Evolutionary conservation across 2,888 invertebrate species (phyloP), one percentile per base, ranked within the genome.

Genomic region (Agonopterix heracliana): DNA sequence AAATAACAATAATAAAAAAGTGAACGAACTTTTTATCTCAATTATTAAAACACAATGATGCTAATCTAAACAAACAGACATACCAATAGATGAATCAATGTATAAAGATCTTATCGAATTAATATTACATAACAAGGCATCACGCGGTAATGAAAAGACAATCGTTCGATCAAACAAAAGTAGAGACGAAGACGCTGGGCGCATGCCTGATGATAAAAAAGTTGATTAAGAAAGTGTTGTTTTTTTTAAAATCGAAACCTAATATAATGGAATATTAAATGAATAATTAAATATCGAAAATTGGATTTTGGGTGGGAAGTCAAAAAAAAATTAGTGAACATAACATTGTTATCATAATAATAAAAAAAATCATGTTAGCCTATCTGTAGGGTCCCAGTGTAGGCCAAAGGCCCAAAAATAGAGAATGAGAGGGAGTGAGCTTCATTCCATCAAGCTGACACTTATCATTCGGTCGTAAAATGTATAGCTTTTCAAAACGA

Each of bases 91-190:
- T 66, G 66, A 78, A 73, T 78, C 78, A 78, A 79, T 78, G 69
- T 63, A 63, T 57, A 48, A 48, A 69, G 83, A 86, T 86, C 63
- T 70, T 79, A 86, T 85, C 85, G 54, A 68, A 71, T 69, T 75
- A 79, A 76, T 77, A 72, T 80, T 78, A 80, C 77, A 80, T 71
- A 82, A 81, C 76, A 72, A 71, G 66, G 56, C 71, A 65, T 67
- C 68, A 66, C 58, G 61, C 63, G 56, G 61, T 75, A 75, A 75
- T 74, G 68, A 72, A 71, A 75, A 80, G 71, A 78, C 74, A 78
- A 78, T 77, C 71, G 69, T 50, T 65, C 61, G 64, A 68, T 75
- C 72, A 79, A 78, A 75, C 64, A 71, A 68, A 63, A 66, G 59
- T 60, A 54, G 53, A 56, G 59, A 61, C 61, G 67, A 66, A 65